Evolutionary conservation across 2,888 invertebrate species (phyloP), one percentile per base, ranked within the genome.

Genomic region (Brassicogethes aeneus): DNA sequence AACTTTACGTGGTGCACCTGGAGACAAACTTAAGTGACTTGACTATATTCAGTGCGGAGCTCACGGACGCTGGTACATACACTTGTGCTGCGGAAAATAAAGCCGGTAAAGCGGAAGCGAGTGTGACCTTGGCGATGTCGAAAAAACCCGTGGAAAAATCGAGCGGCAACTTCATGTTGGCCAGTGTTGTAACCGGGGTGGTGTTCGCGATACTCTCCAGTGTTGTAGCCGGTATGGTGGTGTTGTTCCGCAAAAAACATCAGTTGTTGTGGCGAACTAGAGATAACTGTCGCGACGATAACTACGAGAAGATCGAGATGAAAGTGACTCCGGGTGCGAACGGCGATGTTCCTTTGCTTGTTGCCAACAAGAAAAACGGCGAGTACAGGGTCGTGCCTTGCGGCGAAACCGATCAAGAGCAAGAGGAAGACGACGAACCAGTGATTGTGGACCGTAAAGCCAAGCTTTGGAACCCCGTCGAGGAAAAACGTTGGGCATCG

Each of bases 261-360:
- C 75, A 79, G 61, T 71, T 77, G 62, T 73, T 77, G 14, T 62
- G 69, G 52, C 61, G 62, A 52, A 69, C 66, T 15, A 65, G 69
- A 8, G 67, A 73, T 45, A 56, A 64, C 23, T 48, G 64, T 3
- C 53, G 66, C 2, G 69, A 69, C 48, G 83, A 84, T 56, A 83
- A 79, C 65, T 85, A 85, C 60, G 85, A 85, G 63, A 86, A 85
- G 71, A 85, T 86, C 50, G 85, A 85, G 62, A 76, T 83, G 72
- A 75, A 73, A 52, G 58, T 63, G 31, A 57, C 56, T 36, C 64
- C 64, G 34, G 65, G 55, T 40, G 45, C 51, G 16, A 61, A 60
- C 42, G 57, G 57, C 8, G 10, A 10, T 3, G 29, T 3, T 12
- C 46, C 51, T 14, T 66, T 68, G 3, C 62, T 68, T 40, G 70